Percentiles rank a stretch among this genome's conserved stretches.
Conservation (phyloP, 2,888 invertebrate species). For the Saturnia pavonia region DNA sequence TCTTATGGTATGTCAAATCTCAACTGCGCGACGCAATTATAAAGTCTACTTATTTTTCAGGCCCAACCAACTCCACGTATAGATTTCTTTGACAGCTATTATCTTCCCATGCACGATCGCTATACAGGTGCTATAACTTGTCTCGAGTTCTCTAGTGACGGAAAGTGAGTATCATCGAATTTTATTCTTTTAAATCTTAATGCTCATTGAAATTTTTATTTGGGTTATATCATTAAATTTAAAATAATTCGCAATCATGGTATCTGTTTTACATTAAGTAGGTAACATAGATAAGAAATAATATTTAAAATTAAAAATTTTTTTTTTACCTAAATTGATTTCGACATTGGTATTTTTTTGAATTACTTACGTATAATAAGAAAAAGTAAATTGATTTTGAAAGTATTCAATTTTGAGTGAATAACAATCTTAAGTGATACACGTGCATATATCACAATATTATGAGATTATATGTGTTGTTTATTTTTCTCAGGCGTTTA, state of each 20-base stretch:
- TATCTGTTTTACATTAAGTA: too few species aligned
- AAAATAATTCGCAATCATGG: too few species aligned
- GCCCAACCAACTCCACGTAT: constrained; percentile 67
- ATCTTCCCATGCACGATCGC: constrained; percentile 88
- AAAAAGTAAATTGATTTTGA: not conserved
- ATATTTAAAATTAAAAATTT: too few species aligned
- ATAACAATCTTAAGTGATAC: not conserved
- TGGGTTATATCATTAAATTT: too few species aligned
- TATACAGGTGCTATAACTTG: constrained; percentile 85
- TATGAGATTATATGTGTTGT: not conserved
- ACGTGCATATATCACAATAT: not conserved
- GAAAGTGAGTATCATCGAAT: constrained; percentile 55
- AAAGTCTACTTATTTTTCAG: constrained; percentile 38
- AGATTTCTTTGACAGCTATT: constrained; percentile 83
- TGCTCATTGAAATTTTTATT: too few species aligned
- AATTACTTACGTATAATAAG: not conserved
- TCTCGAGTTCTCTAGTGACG: constrained; percentile 84
- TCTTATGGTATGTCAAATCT: not conserved
- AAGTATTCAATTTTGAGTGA: not conserved
- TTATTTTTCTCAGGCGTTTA: constrained; percentile 56
- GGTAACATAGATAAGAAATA: too few species aligned
- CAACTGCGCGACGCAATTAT: not conserved
- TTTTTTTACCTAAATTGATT: too few species aligned
- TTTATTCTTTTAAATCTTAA: too few species aligned
- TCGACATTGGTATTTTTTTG: too few species aligned